phyloP scores from a whole-genome alignment of 1,140 invertebrate species.

The Sweltsa coloradensis region DNA sequence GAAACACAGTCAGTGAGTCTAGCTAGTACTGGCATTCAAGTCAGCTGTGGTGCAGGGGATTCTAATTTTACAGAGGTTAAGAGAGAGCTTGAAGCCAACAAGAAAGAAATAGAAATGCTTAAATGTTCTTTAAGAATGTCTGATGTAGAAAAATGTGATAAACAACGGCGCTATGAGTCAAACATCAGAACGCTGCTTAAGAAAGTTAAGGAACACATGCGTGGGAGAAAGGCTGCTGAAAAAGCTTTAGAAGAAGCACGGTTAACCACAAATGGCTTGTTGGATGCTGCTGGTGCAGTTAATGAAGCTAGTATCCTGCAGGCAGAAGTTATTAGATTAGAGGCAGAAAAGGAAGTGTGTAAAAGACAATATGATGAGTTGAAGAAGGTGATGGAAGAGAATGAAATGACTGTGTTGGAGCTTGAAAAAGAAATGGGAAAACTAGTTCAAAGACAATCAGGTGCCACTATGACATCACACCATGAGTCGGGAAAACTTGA shows the following conservation, averaged over 20 bases:
- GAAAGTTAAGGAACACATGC: slow-evolving; percentile 24
- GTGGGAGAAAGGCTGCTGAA: slow-evolving; percentile 24
- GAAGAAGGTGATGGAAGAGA: no score
- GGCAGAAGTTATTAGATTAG: no score
- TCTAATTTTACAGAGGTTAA: no score
- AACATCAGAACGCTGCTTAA: slow-evolving; percentile 24
- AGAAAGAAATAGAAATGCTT: slow-evolving; percentile 9
- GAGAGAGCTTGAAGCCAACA: neutral
- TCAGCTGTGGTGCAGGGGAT: neutral
- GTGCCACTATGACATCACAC: no score
- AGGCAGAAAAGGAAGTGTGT: no score
- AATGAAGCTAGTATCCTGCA: no score
- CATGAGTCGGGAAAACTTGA: neutral
- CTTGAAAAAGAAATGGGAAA: no score
- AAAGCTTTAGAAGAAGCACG: slow-evolving; percentile 20
- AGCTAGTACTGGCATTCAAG: neutral
- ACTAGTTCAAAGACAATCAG: no score
- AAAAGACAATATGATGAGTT: no score
- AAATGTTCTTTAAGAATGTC: slow-evolving; percentile 5
- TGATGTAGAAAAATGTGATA: slow-evolving; percentile 12
- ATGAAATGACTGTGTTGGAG: no score
- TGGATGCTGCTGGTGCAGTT: no score
- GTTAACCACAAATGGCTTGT: neutral
- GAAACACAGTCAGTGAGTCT: neutral
- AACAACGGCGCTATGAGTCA: slow-evolving; percentile 17